phyloP scores from a whole-genome alignment of 2,113 vertebrate species.

The Macquaria ambigua region DNA sequence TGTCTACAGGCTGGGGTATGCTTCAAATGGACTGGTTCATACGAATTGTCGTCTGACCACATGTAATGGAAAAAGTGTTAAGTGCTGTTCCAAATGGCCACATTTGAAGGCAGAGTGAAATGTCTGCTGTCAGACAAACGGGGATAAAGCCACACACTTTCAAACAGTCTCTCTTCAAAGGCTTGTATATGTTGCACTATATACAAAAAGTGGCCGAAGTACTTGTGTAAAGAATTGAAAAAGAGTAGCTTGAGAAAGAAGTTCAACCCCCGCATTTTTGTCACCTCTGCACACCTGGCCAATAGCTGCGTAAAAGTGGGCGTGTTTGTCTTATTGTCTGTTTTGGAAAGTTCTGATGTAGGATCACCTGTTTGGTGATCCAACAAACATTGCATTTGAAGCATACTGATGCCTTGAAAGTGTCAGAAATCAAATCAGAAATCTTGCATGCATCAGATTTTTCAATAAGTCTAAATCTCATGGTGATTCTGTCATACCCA shows the following conservation, averaged over 20 bases:
- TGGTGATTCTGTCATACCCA: slow-evolving; percentile 53
- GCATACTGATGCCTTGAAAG: background rate
- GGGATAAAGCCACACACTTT: background rate
- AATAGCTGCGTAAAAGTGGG: background rate
- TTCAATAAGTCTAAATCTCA: background rate
- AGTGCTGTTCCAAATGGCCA: background rate
- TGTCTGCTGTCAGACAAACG: background rate
- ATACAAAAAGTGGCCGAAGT: too few species aligned
- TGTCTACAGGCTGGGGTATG: background rate
- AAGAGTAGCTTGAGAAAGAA: background rate
- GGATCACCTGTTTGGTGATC: background rate
- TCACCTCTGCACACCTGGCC: background rate
- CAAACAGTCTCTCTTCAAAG: background rate
- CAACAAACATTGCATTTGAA: background rate
- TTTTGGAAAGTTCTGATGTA: background rate
- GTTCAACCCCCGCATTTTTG: background rate
- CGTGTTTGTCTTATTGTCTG: background rate
- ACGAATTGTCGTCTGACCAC: background rate
- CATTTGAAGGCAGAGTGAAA: background rate
- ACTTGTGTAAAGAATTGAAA: background rate
- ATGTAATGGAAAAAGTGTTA: background rate
- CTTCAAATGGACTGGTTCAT: background rate
- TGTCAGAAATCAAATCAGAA: background rate
- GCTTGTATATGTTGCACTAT: background rate
- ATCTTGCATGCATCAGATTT: background rate